phyloP scores from a whole-genome alignment of 2,888 invertebrate species.

The Mellilla xanthometata region DNA sequence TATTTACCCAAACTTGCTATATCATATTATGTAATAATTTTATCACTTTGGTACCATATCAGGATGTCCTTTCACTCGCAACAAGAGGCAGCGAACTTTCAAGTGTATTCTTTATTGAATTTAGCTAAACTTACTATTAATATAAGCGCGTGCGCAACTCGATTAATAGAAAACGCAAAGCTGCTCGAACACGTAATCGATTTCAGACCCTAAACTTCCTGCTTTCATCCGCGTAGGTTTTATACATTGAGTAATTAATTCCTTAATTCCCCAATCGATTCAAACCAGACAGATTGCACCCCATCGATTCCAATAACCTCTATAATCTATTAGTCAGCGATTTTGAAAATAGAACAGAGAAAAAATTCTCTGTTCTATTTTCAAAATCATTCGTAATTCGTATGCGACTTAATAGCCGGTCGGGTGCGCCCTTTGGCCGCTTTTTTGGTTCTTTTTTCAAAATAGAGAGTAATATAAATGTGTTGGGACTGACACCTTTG shows the following conservation, averaged over 20 bases:
- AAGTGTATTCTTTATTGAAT: too few species aligned
- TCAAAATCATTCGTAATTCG: constrained; percentile 55
- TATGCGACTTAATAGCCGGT: constrained; percentile 43
- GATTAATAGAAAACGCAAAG: constrained; percentile 16
- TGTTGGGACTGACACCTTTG: constrained; percentile 76
- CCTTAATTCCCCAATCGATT: constrained; percentile 35
- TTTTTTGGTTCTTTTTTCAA: constrained; percentile 58
- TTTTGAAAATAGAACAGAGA: constrained; percentile 33
- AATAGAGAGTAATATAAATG: constrained; percentile 75
- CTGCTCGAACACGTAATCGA: constrained; percentile 20
- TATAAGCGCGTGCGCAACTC: constrained; percentile 5
- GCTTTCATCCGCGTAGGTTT: constrained; percentile 18
- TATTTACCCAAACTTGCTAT: too few species aligned
- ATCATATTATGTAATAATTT: too few species aligned
- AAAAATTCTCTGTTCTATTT: too few species aligned
- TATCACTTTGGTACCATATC: too few species aligned
- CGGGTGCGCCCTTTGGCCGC: constrained; percentile 57
- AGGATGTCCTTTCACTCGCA: too few species aligned
- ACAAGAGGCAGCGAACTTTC: too few species aligned
- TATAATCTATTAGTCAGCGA: constrained; percentile 77
- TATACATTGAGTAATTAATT: constrained; percentile 32
- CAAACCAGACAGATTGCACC: constrained; percentile 43
- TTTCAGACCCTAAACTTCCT: constrained; percentile 22
- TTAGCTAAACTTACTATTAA: too few species aligned
- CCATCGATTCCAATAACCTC: constrained; percentile 62